phyloP scores from a whole-genome alignment of 2,888 invertebrate species.

The Eristalis tenax region DNA sequence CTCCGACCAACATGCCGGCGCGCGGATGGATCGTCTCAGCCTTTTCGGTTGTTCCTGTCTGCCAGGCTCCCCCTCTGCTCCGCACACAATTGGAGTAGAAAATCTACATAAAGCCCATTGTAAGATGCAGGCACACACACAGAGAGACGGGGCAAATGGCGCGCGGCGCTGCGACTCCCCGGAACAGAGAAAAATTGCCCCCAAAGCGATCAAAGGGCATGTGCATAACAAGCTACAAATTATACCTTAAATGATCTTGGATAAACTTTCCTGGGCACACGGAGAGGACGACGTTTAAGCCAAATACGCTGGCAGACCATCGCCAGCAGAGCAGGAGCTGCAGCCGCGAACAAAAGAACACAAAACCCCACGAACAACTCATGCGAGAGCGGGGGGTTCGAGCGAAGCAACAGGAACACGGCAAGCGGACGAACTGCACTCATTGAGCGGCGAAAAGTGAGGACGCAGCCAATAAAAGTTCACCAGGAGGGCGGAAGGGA shows the following conservation, averaged over 20 bases:
- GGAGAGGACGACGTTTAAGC: conserved; percentile 55
- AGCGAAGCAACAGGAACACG: background rate
- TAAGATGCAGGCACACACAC: conserved; percentile 44
- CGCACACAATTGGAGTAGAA: conserved; percentile 60
- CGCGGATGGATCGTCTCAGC: conserved; percentile 11
- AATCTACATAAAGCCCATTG: conserved; percentile 71
- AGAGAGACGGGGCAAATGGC: conserved; percentile 37
- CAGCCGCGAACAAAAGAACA: background rate
- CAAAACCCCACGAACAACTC: conserved; percentile 1
- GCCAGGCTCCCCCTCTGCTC: background rate
- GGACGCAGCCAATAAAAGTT: conserved; percentile 45
- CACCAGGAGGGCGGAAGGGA: background rate
- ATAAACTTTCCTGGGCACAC: conserved; percentile 66
- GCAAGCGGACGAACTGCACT: conserved; percentile 22
- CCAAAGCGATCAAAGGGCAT: conserved; percentile 73
- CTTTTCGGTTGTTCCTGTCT: conserved; percentile 6
- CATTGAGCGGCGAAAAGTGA: conserved; percentile 61
- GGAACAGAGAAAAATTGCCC: conserved; percentile 51
- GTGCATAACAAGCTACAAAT: conserved; percentile 74
- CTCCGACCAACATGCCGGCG: conserved; percentile 29
- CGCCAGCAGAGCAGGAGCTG: background rate
- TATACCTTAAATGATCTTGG: conserved; percentile 73
- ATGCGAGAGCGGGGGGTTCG: no score
- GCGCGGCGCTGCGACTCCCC: conserved; percentile 18
- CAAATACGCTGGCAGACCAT: conserved; percentile 36